Evolutionary conservation across 2,797 vertebrate genomes (phyloP).

Genomic region (Spinibarbus caldwelli): DNA sequence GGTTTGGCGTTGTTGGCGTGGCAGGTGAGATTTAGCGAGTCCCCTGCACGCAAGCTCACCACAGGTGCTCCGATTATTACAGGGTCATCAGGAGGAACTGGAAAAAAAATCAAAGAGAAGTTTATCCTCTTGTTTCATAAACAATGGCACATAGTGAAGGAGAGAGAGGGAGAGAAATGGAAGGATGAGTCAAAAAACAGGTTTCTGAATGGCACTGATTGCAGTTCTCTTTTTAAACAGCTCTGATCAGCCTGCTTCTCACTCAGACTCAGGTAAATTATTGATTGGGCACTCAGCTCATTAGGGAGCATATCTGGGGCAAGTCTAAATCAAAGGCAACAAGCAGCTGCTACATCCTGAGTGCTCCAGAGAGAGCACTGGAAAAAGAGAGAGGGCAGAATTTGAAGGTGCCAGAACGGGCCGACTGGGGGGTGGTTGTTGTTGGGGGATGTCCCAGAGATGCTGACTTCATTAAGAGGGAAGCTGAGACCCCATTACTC

Average conservation of each 20-base stretch:
- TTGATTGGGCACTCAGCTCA: slow-evolving; percentile 86
- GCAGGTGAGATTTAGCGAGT: slow-evolving; percentile 96
- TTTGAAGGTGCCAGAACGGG: slow-evolving; percentile 18
- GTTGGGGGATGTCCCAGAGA: slow-evolving; percentile 44
- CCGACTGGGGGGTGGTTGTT: slow-evolving; percentile 17
- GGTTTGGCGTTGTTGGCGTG: slow-evolving; percentile 97
- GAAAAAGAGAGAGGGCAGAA: slow-evolving; percentile 49
- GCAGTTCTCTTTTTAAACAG: slow-evolving; percentile 71
- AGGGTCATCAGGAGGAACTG: slow-evolving; percentile 96
- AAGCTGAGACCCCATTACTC: slow-evolving; percentile 53
- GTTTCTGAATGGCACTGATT: slow-evolving; percentile 77
- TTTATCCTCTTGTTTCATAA: slow-evolving; percentile 51
- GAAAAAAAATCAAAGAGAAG: slow-evolving; percentile 39
- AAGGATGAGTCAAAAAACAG: slow-evolving; percentile 51
- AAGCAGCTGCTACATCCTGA: slow-evolving; percentile 78
- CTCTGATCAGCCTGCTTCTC: slow-evolving; percentile 73
- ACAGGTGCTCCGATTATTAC: slow-evolving; percentile 92
- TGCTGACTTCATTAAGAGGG: slow-evolving; percentile 52
- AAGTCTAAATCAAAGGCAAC: slow-evolving; percentile 84
- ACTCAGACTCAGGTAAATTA: slow-evolving; percentile 84
- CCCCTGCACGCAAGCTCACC: slow-evolving; percentile 92
- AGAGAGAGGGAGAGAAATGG: slow-evolving; percentile 10
- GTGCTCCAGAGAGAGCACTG: slow-evolving; percentile 48
- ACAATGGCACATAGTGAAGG: slow-evolving; percentile 38
- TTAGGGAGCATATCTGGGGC: slow-evolving; percentile 82